Base-by-base conservation (phyloP, 2,797 vertebrate genomes). In the Alfaro cultratus region DNA sequence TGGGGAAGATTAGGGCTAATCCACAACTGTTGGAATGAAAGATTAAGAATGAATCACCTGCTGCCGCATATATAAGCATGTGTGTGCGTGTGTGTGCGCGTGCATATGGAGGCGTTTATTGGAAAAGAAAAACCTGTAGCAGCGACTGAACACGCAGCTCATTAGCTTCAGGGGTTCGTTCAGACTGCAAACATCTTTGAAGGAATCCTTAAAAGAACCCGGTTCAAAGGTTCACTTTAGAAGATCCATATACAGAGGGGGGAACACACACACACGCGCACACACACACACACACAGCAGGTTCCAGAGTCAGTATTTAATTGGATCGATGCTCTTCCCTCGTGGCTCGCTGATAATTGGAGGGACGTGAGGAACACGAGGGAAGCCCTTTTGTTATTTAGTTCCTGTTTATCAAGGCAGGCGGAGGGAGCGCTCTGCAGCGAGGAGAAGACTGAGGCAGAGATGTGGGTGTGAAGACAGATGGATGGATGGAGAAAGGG, bases 21-120 rank as follows among this genome's bases (percentile, higher is more conserved):
- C 94, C 94, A 89, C 86, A 92, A 95, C 91, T 93, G 94, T 94
- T 92, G 88, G 91, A 91, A 94, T 94, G 91, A 96, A 93, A 95
- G 93, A 95, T 95, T 95, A 95, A 91, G 89, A 94, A 93, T 92
- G 88, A 95, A 93, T 94, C 91, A 95, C 93, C 95, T 94, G 92
- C 93, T 92, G 84, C 88, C 1, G 45, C 83, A 76, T 83, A 74
- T 45, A n/a, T 43, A 47, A 41, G 78, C 45, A 67, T 68, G 29
- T 53, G 78, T 74, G 77, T 70, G 53, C 67, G 75, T 76, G 76
- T 81, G 78, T 75, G 79, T 79, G 76, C 78, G 75, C 0, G 23
- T 74, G 76, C 2, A 70, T 0, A 1, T 76, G 85, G 46, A 82
- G 70, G 85, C 6, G 34, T 86, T 89, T 83, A 81, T 62, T 77